Evolutionary conservation across 2,888 invertebrate genomes (phyloP).

Genomic region (Podabrus alpinus): DNA sequence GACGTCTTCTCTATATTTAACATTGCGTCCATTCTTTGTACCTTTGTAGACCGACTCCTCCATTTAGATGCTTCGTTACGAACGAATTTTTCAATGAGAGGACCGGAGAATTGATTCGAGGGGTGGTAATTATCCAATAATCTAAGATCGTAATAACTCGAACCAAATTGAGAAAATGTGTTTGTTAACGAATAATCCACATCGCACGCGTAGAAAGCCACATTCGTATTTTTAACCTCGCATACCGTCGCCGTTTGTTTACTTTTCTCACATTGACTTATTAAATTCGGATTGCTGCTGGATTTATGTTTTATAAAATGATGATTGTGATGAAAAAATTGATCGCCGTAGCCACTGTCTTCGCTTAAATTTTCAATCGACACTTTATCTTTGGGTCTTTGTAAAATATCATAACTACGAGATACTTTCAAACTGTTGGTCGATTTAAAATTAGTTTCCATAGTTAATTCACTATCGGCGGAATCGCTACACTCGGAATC

Average conservation of each 20-base stretch:
- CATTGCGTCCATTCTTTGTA: slow-evolving; percentile 38
- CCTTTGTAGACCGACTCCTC: slow-evolving; percentile 25
- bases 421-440: slow-evolving; percentile 54
- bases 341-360: slow-evolving; percentile 77
- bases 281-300: slow-evolving; percentile 56
- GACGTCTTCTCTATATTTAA: slow-evolving; percentile 47
- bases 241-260: slow-evolving; percentile 1
- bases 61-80: slow-evolving; percentile 37
- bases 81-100: slow-evolving; percentile 47
- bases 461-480: slow-evolving; percentile 45
- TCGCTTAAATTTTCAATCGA: slow-evolving; percentile 80
- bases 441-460: slow-evolving; percentile 48
- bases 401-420: slow-evolving; percentile 53
- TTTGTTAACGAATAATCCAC: slow-evolving; percentile 44
- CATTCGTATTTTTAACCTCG: slow-evolving; percentile 28
- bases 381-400: slow-evolving; percentile 55
- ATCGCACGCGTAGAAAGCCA: slow-evolving; percentile 49
- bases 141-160: slow-evolving; percentile 54
- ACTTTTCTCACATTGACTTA: slow-evolving; percentile 43
- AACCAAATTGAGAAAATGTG: slow-evolving; percentile 52
- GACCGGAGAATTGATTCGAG: slow-evolving; percentile 35
- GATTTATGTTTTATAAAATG: slow-evolving; percentile 49
- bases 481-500: slow-evolving; percentile 56
- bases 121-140: slow-evolving; percentile 46
- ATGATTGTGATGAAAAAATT: slow-evolving; percentile 45